These are phyloP conservation scores for Apomyelois bistriatella DNA, from an alignment of 2,888 invertebrate genomes.

Conservation along the genomic window DNA sequence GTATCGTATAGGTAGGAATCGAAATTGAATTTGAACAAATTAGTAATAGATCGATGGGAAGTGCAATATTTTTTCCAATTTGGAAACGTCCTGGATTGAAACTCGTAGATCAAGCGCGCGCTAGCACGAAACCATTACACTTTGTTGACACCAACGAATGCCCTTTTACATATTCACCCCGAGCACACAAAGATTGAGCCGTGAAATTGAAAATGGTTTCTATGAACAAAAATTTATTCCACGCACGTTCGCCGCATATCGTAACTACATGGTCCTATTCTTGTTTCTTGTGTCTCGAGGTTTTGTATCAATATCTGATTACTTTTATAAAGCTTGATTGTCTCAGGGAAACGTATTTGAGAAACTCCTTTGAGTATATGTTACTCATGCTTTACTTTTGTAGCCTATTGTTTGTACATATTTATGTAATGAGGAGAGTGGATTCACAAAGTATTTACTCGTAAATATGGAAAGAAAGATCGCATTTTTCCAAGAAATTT, in stretches of 20 bases:
- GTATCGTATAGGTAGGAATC: background rate
- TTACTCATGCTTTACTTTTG: background rate
- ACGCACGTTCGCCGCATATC: conserved; percentile 62
- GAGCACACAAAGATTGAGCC: conserved; percentile 77
- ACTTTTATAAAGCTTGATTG: conserved; percentile 19
- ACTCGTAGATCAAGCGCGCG: conserved; percentile 66
- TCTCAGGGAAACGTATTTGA: conserved; percentile 18
- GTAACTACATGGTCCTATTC: conserved; percentile 52
- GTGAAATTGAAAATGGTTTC: conserved; percentile 78
- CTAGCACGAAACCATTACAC: conserved; percentile 75
- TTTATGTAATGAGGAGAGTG: too few relatives aligned
- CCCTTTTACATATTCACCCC: conserved; percentile 77
- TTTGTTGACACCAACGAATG: conserved; percentile 76
- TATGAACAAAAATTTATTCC: conserved; percentile 76
- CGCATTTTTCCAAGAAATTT: too few relatives aligned
- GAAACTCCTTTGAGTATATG: conserved; percentile 12
- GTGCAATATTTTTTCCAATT: conserved; percentile 53
- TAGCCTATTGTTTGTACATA: background rate
- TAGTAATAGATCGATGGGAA: conserved; percentile 17
- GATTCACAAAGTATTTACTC: too few relatives aligned
- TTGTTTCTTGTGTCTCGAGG: conserved; percentile 34
- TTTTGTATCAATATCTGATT: conserved; percentile 14
- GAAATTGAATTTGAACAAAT: conserved; percentile 16
- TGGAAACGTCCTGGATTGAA: conserved; percentile 52
- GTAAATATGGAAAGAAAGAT: too few relatives aligned